These are phyloP conservation scores for Gryllus longicercus DNA, from an alignment of 2,888 invertebrate genomes.

Conservation along the genomic window DNA sequence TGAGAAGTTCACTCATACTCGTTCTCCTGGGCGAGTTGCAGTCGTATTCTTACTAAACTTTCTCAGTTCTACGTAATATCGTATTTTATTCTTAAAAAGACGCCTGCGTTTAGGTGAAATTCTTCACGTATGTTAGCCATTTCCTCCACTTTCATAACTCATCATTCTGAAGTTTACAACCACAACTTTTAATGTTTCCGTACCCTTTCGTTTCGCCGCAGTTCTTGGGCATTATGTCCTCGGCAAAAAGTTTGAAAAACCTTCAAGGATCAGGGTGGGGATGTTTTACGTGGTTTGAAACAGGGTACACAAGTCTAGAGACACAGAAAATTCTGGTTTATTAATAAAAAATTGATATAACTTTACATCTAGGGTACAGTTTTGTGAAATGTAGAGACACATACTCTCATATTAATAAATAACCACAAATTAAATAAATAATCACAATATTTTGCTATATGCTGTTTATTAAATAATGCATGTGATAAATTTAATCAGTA, in stretches of 20 bases:
- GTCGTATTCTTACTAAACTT: too few species aligned
- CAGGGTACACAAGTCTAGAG: neutral
- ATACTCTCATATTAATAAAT: neutral
- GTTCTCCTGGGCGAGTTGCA: too few species aligned
- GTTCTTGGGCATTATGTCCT: neutral
- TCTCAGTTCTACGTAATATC: neutral
- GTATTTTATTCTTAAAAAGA: neutral
- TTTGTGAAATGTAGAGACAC: constrained; percentile 18
- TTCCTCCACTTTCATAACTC: neutral
- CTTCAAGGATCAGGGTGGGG: neutral
- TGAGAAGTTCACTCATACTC: too few species aligned
- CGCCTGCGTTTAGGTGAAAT: neutral
- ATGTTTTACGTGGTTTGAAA: neutral
- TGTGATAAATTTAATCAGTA: neutral
- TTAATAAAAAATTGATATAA: constrained; percentile 11
- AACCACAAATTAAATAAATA: neutral
- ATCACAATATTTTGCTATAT: neutral
- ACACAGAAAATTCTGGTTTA: constrained; percentile 23
- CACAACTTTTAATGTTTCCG: constrained; percentile 4
- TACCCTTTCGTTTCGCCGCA: neutral
- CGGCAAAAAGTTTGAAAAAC: neutral
- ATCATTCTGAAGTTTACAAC: constrained; percentile 5
- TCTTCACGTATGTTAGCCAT: constrained; percentile 6
- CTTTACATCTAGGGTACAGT: neutral
- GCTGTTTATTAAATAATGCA: neutral